A percentile compares a stretch with the other conserved stretches of the same genome.
Evolutionary conservation across 2,797 vertebrate species (phyloP).

Genomic region (Limosa lapponica): DNA sequence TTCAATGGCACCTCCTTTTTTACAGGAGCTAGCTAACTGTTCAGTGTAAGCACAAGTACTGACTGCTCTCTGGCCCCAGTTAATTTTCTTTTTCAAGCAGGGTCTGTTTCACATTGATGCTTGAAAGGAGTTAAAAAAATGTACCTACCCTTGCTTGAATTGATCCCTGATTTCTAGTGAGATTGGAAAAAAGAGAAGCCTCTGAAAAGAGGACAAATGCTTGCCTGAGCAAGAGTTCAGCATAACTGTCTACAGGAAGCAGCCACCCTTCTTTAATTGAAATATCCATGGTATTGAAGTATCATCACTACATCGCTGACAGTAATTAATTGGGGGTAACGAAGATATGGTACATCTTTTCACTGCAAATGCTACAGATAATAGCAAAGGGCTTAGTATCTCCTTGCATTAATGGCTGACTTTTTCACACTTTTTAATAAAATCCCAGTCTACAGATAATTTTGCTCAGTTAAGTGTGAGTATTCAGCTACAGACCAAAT

Average conservation of each 20-base stretch:
- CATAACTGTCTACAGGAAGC: neutral
- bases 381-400: neutral
- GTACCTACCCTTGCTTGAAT: neutral
- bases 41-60: neutral
- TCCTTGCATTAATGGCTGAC: neutral
- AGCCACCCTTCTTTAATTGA: neutral
- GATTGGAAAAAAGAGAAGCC: neutral
- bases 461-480: neutral
- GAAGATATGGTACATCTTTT: neutral
- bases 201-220: neutral
- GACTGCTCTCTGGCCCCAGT: neutral
- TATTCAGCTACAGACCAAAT: neutral
- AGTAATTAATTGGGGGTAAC: neutral
- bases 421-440: neutral
- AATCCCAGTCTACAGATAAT: neutral
- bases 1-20: neutral
- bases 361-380: neutral
- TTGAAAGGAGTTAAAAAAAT: neutral
- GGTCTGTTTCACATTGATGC: neutral
- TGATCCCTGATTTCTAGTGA: neutral
- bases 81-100: neutral
- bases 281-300: neutral
- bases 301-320: neutral
- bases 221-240: neutral
- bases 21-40: neutral